Base-by-base conservation (phyloP, 2,888 invertebrate genomes). In the Bimastos eiseni region DNA sequence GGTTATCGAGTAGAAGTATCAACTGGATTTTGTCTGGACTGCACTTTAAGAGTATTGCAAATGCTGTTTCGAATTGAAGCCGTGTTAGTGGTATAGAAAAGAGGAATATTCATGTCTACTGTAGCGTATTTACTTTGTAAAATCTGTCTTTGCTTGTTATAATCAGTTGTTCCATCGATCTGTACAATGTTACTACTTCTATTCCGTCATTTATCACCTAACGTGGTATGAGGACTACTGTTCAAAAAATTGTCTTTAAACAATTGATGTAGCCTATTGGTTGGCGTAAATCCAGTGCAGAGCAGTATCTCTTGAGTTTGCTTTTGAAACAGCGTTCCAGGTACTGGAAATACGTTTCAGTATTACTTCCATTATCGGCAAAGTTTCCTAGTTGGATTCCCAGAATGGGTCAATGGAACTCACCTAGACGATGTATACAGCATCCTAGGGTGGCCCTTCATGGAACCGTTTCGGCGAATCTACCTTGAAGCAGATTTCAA, bases 381-480 rank as follows among this genome's bases (percentile, higher is more conserved):
- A 17, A 91, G 86, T 21, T 92, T 92, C 88, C 91, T 92, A 15
- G 36, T 49, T 41, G 91, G 89, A n/a, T 91, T 90, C n/a, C 90
- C 90, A 21, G 91, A 90, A 19, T 92, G 91, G 91, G 83, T 92
- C n/a, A 91, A 91, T 24, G 92, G 92, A 19, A 92, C 92, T 2
- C 92, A 92, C 89, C 30, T 92, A 84, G 92, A 92, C 86, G 92
- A 92, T 89, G 19, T 91, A 13, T 92, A 92, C 90, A 90, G 91
- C 34, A n/a, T 92, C 37, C 90, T 92, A 44, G 92, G 92, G 8
- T 91, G 91, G n/a, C 70, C 91, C 3, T 92, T 91, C 91, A 70
- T 91, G 89, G 33, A 90, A 89, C 41, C 70, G 21, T 92, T 41
- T 49, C n/a, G 91, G 36, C 86, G 89, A 24, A 37, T 90, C 84